These are phyloP conservation scores for Melieria picta DNA, from an alignment of 2,888 invertebrate genomes.

Conservation along the genomic window DNA sequence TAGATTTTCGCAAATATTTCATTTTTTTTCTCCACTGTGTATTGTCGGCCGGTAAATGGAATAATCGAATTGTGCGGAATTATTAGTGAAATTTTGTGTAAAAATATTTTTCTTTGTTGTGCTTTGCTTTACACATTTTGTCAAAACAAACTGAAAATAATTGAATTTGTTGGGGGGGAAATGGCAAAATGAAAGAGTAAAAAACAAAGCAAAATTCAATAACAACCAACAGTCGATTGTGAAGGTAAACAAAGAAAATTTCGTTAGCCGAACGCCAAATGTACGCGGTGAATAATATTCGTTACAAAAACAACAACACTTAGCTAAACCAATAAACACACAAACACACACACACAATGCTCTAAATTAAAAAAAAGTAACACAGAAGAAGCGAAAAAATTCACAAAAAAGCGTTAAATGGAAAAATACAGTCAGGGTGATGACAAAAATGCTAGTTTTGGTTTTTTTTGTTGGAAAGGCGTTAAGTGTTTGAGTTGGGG, in stretches of 20 bases:
- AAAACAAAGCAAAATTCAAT: slow-evolving; percentile 7
- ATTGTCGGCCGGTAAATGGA: too few relatives aligned
- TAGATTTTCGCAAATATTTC: too few relatives aligned
- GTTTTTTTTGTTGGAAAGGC: too few relatives aligned
- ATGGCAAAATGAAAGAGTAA: too few relatives aligned
- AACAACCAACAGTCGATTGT: slow-evolving; percentile 16
- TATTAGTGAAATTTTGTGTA: background rate
- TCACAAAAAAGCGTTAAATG: too few relatives aligned
- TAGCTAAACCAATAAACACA: background rate
- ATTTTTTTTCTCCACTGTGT: too few relatives aligned
- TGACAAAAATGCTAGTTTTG: too few relatives aligned
- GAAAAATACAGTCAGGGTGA: too few relatives aligned
- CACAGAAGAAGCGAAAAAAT: too few relatives aligned
- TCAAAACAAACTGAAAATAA: slow-evolving; percentile 29
- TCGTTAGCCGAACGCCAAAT: slow-evolving; percentile 27
- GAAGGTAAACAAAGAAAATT: slow-evolving; percentile 24
- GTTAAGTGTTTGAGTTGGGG: too few relatives aligned
- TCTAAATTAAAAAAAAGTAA: background rate
- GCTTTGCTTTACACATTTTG: slow-evolving; percentile 18
- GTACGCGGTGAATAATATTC: slow-evolving; percentile 24
- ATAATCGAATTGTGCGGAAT: slow-evolving; percentile 25
- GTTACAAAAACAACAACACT: background rate
- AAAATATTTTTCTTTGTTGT: background rate
- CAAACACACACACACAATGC: background rate
- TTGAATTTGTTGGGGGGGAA: slow-evolving; percentile 24